Evolutionary conservation across 2,113 vertebrate genomes (phyloP).

Genomic region (human (Homo sapiens)): GRCh38 chr7:69143001-69143500

Average conservation of each 20-base stretch:
- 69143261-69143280: neutral
- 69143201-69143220: neutral
- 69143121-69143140: constrained; percentile 22
- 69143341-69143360: neutral
- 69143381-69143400: neutral
- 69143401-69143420: neutral
- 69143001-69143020: neutral
- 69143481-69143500: neutral
- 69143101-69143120: neutral
- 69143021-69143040: neutral
- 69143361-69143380: neutral
- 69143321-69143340: neutral
- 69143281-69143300: neutral
- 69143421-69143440: neutral
- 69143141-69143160: neutral
- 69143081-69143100: neutral
- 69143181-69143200: neutral
- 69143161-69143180: constrained; percentile 2
- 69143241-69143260: neutral
- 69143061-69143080: too few species aligned
- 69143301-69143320: neutral
- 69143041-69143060: neutral
- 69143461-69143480: neutral
- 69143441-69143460: neutral
- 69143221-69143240: neutral